Percentiles rank a stretch among this genome's conserved stretches.
phyloP scores from a whole-genome alignment of 1,140 invertebrate species.

The Samia ricini region DNA sequence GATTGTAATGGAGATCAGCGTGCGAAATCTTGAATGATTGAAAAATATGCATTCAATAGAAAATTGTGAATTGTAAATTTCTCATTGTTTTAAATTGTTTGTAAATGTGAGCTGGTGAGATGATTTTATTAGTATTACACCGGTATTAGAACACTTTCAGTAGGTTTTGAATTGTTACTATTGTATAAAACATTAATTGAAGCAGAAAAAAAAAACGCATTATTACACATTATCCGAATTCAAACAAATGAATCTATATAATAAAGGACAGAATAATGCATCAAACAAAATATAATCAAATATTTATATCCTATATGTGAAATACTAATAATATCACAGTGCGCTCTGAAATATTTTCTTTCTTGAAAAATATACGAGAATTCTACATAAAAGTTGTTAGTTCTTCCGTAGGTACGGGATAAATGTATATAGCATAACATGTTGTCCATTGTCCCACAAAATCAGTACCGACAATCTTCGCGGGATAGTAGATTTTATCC shows the following conservation, averaged over 20 bases:
- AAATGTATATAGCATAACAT: constrained; percentile 39
- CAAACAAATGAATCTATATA: neutral
- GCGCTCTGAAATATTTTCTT: neutral
- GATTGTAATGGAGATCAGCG: no score
- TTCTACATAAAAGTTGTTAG: constrained; percentile 57
- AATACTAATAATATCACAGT: neutral
- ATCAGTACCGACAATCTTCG: constrained; percentile 56
- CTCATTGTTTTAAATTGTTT: no score
- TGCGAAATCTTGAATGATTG: no score
- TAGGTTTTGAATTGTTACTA: no score
- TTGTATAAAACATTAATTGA: no score
- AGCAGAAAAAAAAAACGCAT: no score
- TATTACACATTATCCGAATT: no score
- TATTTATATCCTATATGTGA: neutral
- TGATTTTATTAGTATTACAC: no score
- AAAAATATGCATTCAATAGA: no score
- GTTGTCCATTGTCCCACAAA: constrained; percentile 51
- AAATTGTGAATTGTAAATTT: no score
- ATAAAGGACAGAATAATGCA: neutral
- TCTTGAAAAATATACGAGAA: constrained; percentile 6
- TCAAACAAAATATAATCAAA: neutral
- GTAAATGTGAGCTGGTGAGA: no score
- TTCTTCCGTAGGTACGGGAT: constrained; percentile 34
- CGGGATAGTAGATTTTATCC: constrained; percentile 44
- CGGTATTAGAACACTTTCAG: no score